Evolutionary conservation across 2,797 vertebrate species (phyloP).

Genomic region (Mionectes olivaceus): DNA sequence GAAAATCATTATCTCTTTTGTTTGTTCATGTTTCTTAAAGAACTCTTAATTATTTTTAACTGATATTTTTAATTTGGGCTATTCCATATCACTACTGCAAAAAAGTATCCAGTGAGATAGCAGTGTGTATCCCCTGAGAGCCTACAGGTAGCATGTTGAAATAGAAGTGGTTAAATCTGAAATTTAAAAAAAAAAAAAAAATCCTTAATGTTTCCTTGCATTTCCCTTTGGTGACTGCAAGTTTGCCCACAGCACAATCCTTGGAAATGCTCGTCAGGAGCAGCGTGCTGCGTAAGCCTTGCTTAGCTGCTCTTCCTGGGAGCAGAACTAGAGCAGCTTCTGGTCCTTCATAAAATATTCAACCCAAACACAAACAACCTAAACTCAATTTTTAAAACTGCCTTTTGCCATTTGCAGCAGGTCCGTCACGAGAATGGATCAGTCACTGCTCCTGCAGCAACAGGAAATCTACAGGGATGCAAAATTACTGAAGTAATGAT

Average conservation of each 20-base stretch:
- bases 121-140: not conserved
- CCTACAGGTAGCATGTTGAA: not conserved
- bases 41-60: not conserved
- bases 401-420: not conserved
- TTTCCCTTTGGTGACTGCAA: conserved; percentile 22
- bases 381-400: not conserved
- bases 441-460: not conserved
- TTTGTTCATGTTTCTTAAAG: not conserved
- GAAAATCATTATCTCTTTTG: not conserved
- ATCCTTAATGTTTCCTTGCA: not conserved
- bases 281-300: conserved; percentile 52
- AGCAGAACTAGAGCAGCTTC: not conserved
- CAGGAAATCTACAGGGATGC: not conserved
- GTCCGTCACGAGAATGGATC: not conserved
- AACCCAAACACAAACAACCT: not conserved
- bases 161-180: conserved; percentile 46
- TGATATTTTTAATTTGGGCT: not conserved
- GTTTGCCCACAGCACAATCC: conserved; percentile 48
- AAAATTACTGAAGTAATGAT: not conserved
- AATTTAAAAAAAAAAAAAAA: conserved; percentile 9
- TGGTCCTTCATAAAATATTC: not conserved
- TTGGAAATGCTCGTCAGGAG: conserved; percentile 26
- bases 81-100: not conserved
- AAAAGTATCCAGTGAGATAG: not conserved
- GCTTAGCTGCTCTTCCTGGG: not conserved